Evolutionary conservation across 2,113 vertebrate species (phyloP).

Genomic region (Tichodroma muraria): DNA sequence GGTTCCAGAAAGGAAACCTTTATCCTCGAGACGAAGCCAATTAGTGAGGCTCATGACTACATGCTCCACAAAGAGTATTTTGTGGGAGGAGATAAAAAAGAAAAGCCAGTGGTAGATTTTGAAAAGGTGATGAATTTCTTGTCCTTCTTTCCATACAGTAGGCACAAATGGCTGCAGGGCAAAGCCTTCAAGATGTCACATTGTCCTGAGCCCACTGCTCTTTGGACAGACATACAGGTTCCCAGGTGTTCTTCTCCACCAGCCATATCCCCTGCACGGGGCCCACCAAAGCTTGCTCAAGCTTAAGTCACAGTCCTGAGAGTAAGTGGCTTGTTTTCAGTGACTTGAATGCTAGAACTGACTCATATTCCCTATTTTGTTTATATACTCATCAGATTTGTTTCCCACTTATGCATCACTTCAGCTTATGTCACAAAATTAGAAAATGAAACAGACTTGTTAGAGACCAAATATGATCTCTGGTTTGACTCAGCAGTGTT

Average conservation of each 20-base stretch:
- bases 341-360: not conserved
- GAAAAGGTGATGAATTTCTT: not conserved
- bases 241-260: not conserved
- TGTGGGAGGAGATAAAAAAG: not conserved
- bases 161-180: not conserved
- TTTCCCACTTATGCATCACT: constrained; percentile 13
- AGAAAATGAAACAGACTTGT: constrained; percentile 40
- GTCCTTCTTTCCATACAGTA: not conserved
- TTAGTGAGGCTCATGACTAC: not conserved
- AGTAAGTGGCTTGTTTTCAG: not conserved
- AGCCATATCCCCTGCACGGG: not conserved
- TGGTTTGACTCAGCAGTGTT: constrained; percentile 37
- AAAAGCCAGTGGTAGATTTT: not conserved
- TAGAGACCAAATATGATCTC: constrained; percentile 10
- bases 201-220: not conserved
- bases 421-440: constrained; percentile 20
- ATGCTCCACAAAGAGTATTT: not conserved
- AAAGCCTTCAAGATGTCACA: not conserved
- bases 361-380: constrained; percentile 38
- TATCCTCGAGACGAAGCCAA: not conserved
- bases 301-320: not conserved
- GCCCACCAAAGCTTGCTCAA: not conserved
- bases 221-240: not conserved
- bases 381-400: constrained; percentile 13
- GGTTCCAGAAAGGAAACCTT: not conserved